Conservation (phyloP, 2,797 vertebrate genomes). For the Sebastes taczanowskii region DNA sequence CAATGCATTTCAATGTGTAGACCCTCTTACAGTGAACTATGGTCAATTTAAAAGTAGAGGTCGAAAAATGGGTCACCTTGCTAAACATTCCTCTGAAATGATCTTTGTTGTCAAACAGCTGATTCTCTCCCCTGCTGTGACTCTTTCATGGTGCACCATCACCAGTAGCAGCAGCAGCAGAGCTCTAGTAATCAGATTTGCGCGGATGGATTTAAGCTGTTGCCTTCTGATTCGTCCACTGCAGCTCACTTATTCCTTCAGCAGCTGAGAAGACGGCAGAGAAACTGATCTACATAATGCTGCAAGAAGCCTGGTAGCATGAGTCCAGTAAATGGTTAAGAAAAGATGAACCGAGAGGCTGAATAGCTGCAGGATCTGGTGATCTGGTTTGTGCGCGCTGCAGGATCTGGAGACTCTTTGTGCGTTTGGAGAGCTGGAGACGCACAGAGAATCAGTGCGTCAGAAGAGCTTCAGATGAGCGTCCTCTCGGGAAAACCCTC, state of each 20-base stretch:
- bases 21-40: background rate
- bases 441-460: background rate
- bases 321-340: fast-evolving
- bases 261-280: background rate
- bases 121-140: background rate
- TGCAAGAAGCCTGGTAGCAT: fast-evolving
- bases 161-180: background rate
- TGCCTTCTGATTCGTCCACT: conserved; percentile 45
- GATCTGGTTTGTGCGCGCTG: conserved; percentile 10
- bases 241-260: background rate
- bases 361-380: too few relatives aligned
- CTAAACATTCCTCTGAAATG: background rate
- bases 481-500: background rate
- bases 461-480: background rate
- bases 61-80: background rate
- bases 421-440: conserved; percentile 28
- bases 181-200: conserved; percentile 59
- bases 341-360: background rate
- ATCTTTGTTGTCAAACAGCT: background rate
- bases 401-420: background rate
- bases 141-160: background rate
- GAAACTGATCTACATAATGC: background rate
- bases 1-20: background rate
- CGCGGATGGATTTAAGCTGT: conserved; percentile 45
- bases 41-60: background rate